These are phyloP conservation scores for Chrysolina haemoptera DNA, from an alignment of 2,888 invertebrate genomes.

Conservation along the genomic window DNA sequence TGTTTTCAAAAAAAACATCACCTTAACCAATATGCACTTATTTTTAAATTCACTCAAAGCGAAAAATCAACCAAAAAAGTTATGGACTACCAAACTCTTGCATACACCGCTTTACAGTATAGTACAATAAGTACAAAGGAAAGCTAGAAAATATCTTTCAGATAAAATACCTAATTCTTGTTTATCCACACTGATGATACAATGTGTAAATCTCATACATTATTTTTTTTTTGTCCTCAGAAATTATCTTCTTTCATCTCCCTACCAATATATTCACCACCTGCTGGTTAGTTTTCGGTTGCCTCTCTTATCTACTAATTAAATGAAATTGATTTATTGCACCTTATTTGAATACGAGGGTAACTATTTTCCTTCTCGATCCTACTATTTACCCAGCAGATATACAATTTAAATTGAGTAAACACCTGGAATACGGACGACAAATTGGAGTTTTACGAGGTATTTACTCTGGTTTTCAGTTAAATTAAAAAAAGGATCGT, in stretches of 20 bases:
- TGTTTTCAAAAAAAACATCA: too few relatives aligned
- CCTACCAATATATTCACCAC: neutral
- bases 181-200: too few relatives aligned
- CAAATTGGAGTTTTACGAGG: conserved; percentile 22
- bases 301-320: conserved; percentile 13
- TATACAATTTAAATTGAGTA: conserved; percentile 20
- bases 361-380: conserved; percentile 10
- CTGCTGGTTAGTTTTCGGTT: conserved; percentile 5
- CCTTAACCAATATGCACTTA: too few relatives aligned
- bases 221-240: too few relatives aligned
- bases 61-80: too few relatives aligned
- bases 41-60: too few relatives aligned
- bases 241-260: neutral
- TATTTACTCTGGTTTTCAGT: conserved; percentile 11
- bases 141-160: too few relatives aligned
- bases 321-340: conserved; percentile 22
- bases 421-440: neutral
- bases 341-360: conserved; percentile 12
- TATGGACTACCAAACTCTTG: too few relatives aligned
- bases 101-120: too few relatives aligned
- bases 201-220: too few relatives aligned
- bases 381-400: conserved; percentile 18
- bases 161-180: too few relatives aligned
- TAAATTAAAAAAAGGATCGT: conserved; percentile 18
- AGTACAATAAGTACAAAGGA: too few relatives aligned